phyloP scores from a whole-genome alignment of 2,888 invertebrate species.

The Eristalis tenax region DNA sequence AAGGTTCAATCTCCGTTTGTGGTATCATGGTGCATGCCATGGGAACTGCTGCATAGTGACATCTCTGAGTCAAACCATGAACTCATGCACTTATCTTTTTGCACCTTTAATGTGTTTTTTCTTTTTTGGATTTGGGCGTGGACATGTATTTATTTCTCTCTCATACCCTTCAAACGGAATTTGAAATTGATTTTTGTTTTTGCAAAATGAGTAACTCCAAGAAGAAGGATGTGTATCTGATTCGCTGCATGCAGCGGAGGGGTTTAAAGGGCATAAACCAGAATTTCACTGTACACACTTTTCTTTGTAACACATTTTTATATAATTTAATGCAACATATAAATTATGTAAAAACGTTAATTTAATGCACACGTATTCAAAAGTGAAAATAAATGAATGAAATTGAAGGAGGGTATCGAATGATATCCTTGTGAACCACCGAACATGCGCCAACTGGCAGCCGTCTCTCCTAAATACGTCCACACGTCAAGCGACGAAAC shows the following conservation, averaged over 20 bases:
- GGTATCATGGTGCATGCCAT: slow-evolving; percentile 56
- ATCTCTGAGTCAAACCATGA: slow-evolving; percentile 63
- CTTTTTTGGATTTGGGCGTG: slow-evolving; percentile 47
- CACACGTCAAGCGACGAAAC: slow-evolving; percentile 45
- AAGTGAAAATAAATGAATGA: neutral
- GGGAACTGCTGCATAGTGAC: slow-evolving; percentile 65
- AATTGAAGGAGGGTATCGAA: neutral
- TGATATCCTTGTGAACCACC: neutral
- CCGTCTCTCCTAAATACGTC: slow-evolving; percentile 8
- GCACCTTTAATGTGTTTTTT: slow-evolving; percentile 1
- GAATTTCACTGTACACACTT: neutral
- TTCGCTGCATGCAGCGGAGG: slow-evolving; percentile 27
- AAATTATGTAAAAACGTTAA: neutral
- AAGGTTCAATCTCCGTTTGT: slow-evolving; percentile 33
- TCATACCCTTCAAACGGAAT: slow-evolving; percentile 2
- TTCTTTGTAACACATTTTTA: neutral
- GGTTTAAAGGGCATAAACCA: slow-evolving; percentile 46
- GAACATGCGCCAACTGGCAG: slow-evolving; percentile 33
- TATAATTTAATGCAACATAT: too few relatives aligned
- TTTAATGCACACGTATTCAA: neutral
- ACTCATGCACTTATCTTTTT: slow-evolving; percentile 47
- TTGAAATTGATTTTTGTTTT: slow-evolving; percentile 36
- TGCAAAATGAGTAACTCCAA: slow-evolving; percentile 21
- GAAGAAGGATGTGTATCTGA: slow-evolving; percentile 15
- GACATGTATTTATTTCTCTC: slow-evolving; percentile 25